A percentile compares a stretch with the other conserved stretches of the same genome.
phyloP scores from a whole-genome alignment of 2,888 invertebrate genomes.

The Agrochola lychnidis region DNA sequence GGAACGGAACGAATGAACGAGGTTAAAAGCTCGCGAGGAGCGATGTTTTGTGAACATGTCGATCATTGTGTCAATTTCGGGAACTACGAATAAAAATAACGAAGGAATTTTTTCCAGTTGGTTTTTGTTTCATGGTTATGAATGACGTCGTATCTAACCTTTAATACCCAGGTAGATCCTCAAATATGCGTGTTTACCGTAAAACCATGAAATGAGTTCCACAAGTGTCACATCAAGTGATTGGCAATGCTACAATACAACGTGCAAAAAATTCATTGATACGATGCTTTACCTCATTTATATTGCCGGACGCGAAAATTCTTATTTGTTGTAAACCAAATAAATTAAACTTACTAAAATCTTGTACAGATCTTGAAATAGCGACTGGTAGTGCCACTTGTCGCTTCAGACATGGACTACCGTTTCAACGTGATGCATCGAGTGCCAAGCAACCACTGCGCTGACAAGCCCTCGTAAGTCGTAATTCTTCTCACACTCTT shows the following conservation, averaged over 20 bases:
- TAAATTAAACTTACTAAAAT: conserved; percentile 22
- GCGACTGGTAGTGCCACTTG: conserved; percentile 32
- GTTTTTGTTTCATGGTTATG: conserved; percentile 1
- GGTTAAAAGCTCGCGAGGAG: conserved; percentile 85
- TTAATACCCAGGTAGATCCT: background rate
- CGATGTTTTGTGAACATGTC: conserved; percentile 85
- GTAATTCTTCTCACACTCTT: conserved; percentile 23
- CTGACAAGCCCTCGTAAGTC: conserved; percentile 19
- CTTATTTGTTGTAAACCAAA: background rate
- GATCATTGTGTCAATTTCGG: conserved; percentile 78
- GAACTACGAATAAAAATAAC: conserved; percentile 62
- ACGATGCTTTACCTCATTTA: background rate
- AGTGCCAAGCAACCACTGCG: conserved; percentile 18
- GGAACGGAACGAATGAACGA: conserved; percentile 81
- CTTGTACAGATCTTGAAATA: conserved; percentile 15
- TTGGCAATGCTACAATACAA: background rate
- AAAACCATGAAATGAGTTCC: background rate
- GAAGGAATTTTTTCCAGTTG: background rate
- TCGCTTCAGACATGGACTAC: conserved; percentile 31
- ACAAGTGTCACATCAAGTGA: too few relatives aligned
- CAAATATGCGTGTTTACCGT: background rate
- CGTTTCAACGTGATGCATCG: conserved; percentile 40
- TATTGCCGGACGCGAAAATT: background rate
- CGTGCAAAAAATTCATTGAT: background rate
- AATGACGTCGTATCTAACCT: background rate